Evolutionary conservation across 2,113 vertebrate species (phyloP), one percentile per base, ranked within the genome.

Genomic region (Abramis brama): DNA sequence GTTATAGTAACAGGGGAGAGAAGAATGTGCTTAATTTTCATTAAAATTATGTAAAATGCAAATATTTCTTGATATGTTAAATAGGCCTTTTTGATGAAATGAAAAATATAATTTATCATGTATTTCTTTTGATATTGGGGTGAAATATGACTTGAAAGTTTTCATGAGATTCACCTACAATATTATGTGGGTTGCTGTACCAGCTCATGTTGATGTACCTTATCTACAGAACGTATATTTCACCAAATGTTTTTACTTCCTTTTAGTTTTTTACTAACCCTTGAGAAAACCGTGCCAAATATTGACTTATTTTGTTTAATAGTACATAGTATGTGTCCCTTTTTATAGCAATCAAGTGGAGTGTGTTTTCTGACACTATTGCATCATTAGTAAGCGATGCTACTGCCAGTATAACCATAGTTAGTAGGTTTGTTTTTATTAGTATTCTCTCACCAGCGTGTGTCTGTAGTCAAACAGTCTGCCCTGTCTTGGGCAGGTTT

Each of bases 251-350:
- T 80, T 64, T 62, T 80, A 17, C 52, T 79, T 78, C 50, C 3
- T 11, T 45, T 27, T 6, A 3, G 4, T 5, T 17, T 62, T 80
- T 45, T 64, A 62, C 78, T 45, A 79, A 79, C 78, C 57, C n/a
- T n/a, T 10, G 12, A 62, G 33, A 79, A 55, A 79, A 50, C 7
- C 50, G 43, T 78, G 74, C 84, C 74, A 85, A 85, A 80, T 36
- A 52, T 15, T 70, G 71, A 76, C 71, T 25, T 52, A 23, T 25
- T 79, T 62, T 79, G 23, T 79, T 15, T 27, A 45, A n/a, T 57
- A 60, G 77, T 15, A 5, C 2, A 78, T 1, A 45, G 50, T 52
- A 64, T 68, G 60, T 75, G 23, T 76, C 39, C 4, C 55, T 84
- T 75, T 45, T 39, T 43, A 33, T 33, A 77, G n/a, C 19, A 33